phyloP scores from a whole-genome alignment of 2,888 invertebrate species.

The Ophion ellenae region DNA sequence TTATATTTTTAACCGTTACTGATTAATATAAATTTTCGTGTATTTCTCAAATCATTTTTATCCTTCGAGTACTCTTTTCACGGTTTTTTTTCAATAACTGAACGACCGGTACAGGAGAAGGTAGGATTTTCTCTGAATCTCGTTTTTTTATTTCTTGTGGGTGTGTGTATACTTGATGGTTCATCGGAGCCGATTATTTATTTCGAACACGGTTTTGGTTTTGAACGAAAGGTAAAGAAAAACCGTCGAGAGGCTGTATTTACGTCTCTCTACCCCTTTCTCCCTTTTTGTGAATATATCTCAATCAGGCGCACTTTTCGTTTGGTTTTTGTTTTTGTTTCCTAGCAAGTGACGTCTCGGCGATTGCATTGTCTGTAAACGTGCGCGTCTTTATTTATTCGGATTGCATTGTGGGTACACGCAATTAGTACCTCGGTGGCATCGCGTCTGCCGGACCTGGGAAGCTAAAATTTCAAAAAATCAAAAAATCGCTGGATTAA shows the following conservation, averaged over 20 bases:
- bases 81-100: conserved; percentile 44
- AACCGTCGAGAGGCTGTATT: conserved; percentile 20
- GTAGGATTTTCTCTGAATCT: conserved; percentile 8
- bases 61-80: conserved; percentile 43
- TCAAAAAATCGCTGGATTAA: conserved; percentile 83
- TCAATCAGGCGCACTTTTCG: conserved; percentile 54
- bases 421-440: conserved; percentile 83
- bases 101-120: conserved; percentile 41
- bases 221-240: conserved; percentile 11
- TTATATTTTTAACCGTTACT: conserved; percentile 58
- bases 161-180: not conserved
- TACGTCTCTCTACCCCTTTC: conserved; percentile 24
- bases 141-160: not conserved
- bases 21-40: conserved; percentile 58
- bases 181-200: conserved; percentile 47
- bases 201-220: conserved; percentile 43
- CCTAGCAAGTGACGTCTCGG: conserved; percentile 56
- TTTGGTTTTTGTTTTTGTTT: conserved; percentile 22
- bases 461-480: conserved; percentile 84
- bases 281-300: conserved; percentile 36
- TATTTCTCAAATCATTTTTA: conserved; percentile 1
- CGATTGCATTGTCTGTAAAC: conserved; percentile 60
- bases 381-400: conserved; percentile 69
- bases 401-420: conserved; percentile 70
- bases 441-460: conserved; percentile 84